Conservation (phyloP, 2,797 vertebrate genomes). For the Microcaecilia unicolor region DNA sequence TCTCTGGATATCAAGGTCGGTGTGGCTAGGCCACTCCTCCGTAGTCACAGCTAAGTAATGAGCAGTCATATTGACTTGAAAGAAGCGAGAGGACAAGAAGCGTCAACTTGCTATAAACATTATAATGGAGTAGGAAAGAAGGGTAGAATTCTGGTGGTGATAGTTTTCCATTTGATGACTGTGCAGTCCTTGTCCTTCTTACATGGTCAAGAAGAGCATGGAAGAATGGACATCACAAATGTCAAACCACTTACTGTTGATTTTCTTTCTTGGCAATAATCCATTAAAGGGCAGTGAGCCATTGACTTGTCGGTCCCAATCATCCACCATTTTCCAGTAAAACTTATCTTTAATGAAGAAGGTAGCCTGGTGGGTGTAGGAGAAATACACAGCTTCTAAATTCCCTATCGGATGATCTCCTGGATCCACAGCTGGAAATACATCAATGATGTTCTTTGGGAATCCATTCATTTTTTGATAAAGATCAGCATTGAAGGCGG, state of each 20-base stretch:
- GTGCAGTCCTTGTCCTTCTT: not conserved
- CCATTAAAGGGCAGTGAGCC: constrained; percentile 6
- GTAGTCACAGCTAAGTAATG: too few species aligned
- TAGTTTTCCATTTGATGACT: too few species aligned
- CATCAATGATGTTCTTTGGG: constrained; percentile 12
- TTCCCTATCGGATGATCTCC: constrained; percentile 6
- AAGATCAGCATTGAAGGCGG: constrained; percentile 11
- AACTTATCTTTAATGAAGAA: constrained; percentile 14
- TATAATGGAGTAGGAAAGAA: too few species aligned
- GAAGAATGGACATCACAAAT: constrained; percentile 21
- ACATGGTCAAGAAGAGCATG: constrained; percentile 1
- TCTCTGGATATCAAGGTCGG: too few species aligned
- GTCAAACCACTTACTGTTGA: constrained; percentile 17
- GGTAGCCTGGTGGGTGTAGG: constrained; percentile 3
- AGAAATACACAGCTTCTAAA: constrained; percentile 9
- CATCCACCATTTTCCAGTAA: constrained; percentile 16
- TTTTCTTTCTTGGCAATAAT: constrained; percentile 3
- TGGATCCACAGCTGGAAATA: constrained; percentile 8
- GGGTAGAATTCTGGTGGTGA: too few species aligned
- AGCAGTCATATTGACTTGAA: too few species aligned
- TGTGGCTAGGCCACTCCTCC: too few species aligned
- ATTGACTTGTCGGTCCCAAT: constrained; percentile 1
- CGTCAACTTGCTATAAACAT: too few species aligned
- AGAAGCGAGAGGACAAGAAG: too few species aligned
- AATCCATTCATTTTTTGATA: constrained; percentile 3